Evolutionary conservation across 1,140 invertebrate species (phyloP).

Genomic region (Leptopilina clavipes): DNA sequence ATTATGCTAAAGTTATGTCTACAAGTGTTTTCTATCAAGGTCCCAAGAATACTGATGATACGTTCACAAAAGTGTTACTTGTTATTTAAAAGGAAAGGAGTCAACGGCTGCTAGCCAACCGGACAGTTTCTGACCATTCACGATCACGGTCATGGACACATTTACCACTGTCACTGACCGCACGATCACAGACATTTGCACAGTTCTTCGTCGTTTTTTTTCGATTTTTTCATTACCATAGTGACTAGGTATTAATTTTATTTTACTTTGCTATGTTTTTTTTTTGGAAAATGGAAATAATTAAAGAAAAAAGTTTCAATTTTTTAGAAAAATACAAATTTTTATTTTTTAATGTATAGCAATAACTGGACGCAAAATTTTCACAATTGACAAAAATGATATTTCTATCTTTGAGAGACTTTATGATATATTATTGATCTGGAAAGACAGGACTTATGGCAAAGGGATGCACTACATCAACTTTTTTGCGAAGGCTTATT

Average conservation of each 20-base stretch:
- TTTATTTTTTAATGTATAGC: too few species aligned
- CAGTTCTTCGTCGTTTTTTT: conserved; percentile 42
- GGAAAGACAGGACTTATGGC: too few species aligned
- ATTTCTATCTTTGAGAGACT: too few species aligned
- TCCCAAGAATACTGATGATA: conserved; percentile 62
- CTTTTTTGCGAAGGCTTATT: too few species aligned
- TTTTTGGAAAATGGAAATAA: too few species aligned
- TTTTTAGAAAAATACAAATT: too few species aligned
- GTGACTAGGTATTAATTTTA: background rate
- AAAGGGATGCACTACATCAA: too few species aligned
- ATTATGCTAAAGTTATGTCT: conserved; percentile 39
- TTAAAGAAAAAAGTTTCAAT: too few species aligned
- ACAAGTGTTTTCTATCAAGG: conserved; percentile 62
- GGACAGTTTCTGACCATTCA: conserved; percentile 67
- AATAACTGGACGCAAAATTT: too few species aligned
- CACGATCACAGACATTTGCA: conserved; percentile 50
- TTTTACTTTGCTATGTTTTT: background rate
- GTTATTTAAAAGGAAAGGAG: conserved; percentile 67
- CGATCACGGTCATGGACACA: conserved; percentile 68
- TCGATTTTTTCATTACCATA: background rate
- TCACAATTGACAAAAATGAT: too few species aligned
- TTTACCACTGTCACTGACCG: conserved; percentile 68
- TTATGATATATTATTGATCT: too few species aligned
- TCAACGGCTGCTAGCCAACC: conserved; percentile 58
- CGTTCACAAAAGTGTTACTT: conserved; percentile 62